These are phyloP conservation scores for Steinernema carpocapsae DNA, from an alignment of 2,888 invertebrate genomes.

Conservation along the genomic window DNA sequence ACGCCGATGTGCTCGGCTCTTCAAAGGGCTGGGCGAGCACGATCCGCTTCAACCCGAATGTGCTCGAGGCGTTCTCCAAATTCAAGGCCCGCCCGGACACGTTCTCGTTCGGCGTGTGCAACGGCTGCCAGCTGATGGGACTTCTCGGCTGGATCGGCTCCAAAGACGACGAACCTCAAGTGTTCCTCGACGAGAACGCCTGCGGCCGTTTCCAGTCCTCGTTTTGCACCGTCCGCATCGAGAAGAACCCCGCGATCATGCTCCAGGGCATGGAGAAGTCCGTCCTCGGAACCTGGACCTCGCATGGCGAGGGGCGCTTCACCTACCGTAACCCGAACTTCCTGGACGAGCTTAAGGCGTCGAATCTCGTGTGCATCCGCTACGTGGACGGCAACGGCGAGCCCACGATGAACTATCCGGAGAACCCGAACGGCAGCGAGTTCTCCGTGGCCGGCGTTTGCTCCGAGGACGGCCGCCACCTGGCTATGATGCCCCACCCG, in stretches of 20 bases:
- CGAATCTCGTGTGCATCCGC: slow-evolving; percentile 79
- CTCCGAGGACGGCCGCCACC: slow-evolving; percentile 86
- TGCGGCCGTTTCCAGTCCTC: slow-evolving; percentile 88
- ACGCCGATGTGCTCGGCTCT: slow-evolving; percentile 94
- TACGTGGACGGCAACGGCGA: slow-evolving; percentile 82
- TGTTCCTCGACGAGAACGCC: slow-evolving; percentile 79
- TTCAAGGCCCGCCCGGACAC: slow-evolving; percentile 80
- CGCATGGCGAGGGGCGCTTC: slow-evolving; percentile 88
- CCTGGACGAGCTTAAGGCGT: slow-evolving; percentile 67
- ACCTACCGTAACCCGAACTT: slow-evolving; percentile 71
- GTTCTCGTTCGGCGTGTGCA: slow-evolving; percentile 96
- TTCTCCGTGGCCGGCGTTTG: slow-evolving; percentile 85
- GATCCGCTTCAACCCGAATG: slow-evolving; percentile 79
- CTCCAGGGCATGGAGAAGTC: slow-evolving; percentile 84
- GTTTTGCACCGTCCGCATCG: slow-evolving; percentile 77
- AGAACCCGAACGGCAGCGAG: slow-evolving; percentile 85
- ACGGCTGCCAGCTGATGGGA: slow-evolving; percentile 95
- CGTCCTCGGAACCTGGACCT: slow-evolving; percentile 92
- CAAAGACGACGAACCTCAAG: slow-evolving; percentile 42
- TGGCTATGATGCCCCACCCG: slow-evolving; percentile 99
- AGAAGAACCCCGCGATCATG: slow-evolving; percentile 77
- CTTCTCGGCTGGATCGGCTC: slow-evolving; percentile 83
- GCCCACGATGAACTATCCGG: slow-evolving; percentile 81
- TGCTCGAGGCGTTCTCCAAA: slow-evolving; percentile 80
- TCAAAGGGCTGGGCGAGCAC: slow-evolving; percentile 96